Conservation (phyloP, 2,797 vertebrate species). For the Sebastes hopkinsi region DNA sequence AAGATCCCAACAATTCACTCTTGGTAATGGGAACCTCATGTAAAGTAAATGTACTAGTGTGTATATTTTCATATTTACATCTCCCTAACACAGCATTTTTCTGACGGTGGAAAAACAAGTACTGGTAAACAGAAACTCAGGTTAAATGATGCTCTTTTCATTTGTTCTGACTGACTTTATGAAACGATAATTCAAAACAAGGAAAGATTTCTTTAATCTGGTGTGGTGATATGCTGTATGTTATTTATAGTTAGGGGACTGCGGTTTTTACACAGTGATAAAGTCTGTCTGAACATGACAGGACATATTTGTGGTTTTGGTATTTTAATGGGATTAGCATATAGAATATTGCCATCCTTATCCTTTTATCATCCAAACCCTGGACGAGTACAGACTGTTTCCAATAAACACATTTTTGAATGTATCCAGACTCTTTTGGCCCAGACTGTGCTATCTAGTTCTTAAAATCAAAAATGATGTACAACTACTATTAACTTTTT, state of each 20-base stretch:
- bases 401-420: neutral
- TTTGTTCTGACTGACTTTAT: neutral
- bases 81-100: neutral
- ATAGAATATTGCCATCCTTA: neutral
- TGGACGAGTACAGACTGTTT: neutral
- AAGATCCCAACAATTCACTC: neutral
- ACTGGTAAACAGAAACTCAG: neutral
- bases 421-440: neutral
- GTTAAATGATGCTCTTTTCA: neutral
- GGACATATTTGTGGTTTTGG: neutral
- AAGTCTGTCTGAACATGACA: neutral
- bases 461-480: neutral
- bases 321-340: neutral
- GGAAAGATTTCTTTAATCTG: neutral
- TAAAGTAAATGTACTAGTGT: neutral
- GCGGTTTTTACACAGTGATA: neutral
- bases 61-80: slow-evolving; percentile 19
- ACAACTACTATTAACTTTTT: neutral
- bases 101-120: neutral
- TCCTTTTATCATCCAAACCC: neutral
- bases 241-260: too few species aligned
- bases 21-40: neutral
- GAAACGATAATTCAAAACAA: neutral
- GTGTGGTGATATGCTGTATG: neutral
- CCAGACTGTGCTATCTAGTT: neutral